These are phyloP conservation scores for Platynereis dumerilii DNA, from an alignment of 2,888 invertebrate genomes.

Conservation along the genomic window DNA sequence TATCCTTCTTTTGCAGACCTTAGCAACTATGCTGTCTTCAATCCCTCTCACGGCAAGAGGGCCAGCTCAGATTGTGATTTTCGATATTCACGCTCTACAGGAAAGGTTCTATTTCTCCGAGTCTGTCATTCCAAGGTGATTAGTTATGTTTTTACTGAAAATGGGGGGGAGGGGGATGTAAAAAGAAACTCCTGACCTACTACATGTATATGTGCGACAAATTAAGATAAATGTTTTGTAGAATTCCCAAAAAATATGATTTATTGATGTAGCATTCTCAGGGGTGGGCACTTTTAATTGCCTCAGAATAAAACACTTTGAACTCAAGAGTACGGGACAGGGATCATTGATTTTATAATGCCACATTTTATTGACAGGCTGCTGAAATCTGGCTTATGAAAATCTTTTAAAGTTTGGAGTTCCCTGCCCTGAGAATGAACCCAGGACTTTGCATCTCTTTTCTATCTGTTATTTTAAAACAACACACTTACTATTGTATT, in stretches of 20 bases:
- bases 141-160: too few relatives aligned
- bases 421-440: too few relatives aligned
- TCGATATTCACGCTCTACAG: constrained; percentile 64
- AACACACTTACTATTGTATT: too few relatives aligned
- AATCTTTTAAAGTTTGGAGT: too few relatives aligned
- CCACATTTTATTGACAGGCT: too few relatives aligned
- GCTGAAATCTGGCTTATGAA: too few relatives aligned
- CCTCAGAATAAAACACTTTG: too few relatives aligned
- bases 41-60: constrained; percentile 62
- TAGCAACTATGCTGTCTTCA: constrained; percentile 60
- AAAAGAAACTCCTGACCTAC: constrained; percentile 1
- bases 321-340: too few relatives aligned
- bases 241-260: neutral
- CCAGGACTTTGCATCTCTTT: too few relatives aligned
- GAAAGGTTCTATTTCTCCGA: constrained; percentile 64
- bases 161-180: constrained; percentile 7
- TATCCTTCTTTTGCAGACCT: constrained; percentile 54
- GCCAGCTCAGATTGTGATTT: constrained; percentile 63
- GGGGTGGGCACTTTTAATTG: too few relatives aligned
- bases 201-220: neutral
- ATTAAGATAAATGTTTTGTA: neutral
- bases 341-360: too few relatives aligned
- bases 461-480: too few relatives aligned
- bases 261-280: neutral
- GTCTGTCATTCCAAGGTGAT: constrained; percentile 62